Evolutionary conservation across 2,888 invertebrate genomes (phyloP).

Genomic region (Andrena dorsata): DNA sequence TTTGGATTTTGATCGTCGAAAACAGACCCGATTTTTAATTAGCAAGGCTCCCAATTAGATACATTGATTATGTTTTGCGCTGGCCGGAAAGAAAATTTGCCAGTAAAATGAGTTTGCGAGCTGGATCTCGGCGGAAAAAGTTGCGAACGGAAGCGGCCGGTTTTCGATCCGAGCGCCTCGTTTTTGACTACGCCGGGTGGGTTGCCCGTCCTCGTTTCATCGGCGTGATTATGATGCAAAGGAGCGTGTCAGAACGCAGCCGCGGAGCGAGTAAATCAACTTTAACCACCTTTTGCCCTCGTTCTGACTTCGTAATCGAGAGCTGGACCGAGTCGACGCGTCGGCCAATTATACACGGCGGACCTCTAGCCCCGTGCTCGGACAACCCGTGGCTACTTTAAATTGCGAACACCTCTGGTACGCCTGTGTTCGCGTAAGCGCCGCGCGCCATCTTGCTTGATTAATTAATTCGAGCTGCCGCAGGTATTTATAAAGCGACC

Average conservation of each 20-base stretch:
- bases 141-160: background rate
- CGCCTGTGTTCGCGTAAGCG: background rate
- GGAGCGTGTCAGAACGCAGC: slow-evolving; percentile 44
- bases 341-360: slow-evolving; percentile 72
- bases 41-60: background rate
- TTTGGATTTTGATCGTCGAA: too few species aligned
- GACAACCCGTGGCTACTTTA: slow-evolving; percentile 31
- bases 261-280: slow-evolving; percentile 50
- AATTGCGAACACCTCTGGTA: slow-evolving; percentile 23
- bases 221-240: slow-evolving; percentile 40
- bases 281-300: slow-evolving; percentile 64
- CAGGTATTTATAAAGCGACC: background rate
- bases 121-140: background rate
- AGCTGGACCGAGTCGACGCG: slow-evolving; percentile 61
- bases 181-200: background rate
- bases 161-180: background rate
- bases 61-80: background rate
- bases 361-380: slow-evolving; percentile 50
- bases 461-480: slow-evolving; percentile 23
- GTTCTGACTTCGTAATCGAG: slow-evolving; percentile 53
- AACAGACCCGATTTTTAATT: too few species aligned
- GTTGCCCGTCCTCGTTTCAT: slow-evolving; percentile 28
- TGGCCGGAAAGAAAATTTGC: background rate
- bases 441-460: background rate
- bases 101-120: background rate